These are phyloP conservation scores for Perccottus glenii DNA, from an alignment of 2,113 vertebrate genomes.

Conservation along the genomic window DNA sequence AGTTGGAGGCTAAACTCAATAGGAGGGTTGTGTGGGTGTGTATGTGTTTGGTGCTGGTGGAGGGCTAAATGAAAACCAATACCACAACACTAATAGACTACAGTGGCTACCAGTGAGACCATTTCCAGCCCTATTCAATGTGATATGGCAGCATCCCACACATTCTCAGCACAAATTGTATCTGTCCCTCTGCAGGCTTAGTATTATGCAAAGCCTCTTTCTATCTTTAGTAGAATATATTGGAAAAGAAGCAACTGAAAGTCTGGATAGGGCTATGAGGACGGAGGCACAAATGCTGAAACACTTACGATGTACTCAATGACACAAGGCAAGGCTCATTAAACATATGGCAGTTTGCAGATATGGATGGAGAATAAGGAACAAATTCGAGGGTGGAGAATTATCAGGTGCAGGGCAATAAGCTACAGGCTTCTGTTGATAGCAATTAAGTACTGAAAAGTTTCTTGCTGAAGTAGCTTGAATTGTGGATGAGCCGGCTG, in stretches of 20 bases:
- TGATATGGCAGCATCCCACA: slow-evolving; percentile 9
- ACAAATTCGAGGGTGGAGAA: slow-evolving; percentile 37
- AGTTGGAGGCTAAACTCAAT: slow-evolving; percentile 19
- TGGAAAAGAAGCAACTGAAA: slow-evolving; percentile 25
- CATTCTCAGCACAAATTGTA: slow-evolving; percentile 24
- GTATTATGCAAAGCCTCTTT: slow-evolving; percentile 50
- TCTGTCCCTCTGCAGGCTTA: slow-evolving; percentile 18
- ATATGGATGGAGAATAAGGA: slow-evolving; percentile 40
- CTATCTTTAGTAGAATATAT: slow-evolving; percentile 46
- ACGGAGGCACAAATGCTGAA: slow-evolving; percentile 56
- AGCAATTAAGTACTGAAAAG: slow-evolving; percentile 28
- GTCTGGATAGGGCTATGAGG: slow-evolving; percentile 37
- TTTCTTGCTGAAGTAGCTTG: slow-evolving; percentile 7
- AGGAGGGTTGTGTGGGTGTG: slow-evolving; percentile 6
- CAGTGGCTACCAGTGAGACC: slow-evolving; percentile 16
- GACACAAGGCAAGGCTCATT: slow-evolving; percentile 58
- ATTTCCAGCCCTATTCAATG: slow-evolving; percentile 9
- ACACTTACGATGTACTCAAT: slow-evolving; percentile 52
- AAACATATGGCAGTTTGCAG: slow-evolving; percentile 56
- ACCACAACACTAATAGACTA: slow-evolving; percentile 16
- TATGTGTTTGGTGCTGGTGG: slow-evolving; percentile 5
- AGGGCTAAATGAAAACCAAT: slow-evolving; percentile 26
- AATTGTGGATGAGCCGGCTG: background rate
- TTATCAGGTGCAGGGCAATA: slow-evolving; percentile 46
- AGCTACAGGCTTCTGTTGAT: slow-evolving; percentile 40